Base-by-base conservation (phyloP, 1,140 invertebrate genomes). In the Ips nitidus region DNA sequence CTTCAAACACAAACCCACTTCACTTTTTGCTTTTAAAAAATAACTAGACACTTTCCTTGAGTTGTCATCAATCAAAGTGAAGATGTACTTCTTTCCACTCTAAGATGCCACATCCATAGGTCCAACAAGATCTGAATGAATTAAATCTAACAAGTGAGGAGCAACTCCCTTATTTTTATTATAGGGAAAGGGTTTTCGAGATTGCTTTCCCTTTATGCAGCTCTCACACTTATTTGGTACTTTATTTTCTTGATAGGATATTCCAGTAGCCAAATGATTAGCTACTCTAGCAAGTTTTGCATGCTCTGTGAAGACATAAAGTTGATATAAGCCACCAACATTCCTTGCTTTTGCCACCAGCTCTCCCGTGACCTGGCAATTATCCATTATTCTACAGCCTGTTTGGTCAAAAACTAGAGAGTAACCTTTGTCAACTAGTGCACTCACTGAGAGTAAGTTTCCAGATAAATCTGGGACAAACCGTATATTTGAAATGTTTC, bases 51-150 rank as follows among this genome's bases (percentile, higher is more conserved):
- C 61, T 63, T 78, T 80, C 42, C 76, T 74, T 2, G 78, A 76
- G 43, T 64, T 71, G 56, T 82, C 80, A 74, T 83, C 81, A 59
- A 80, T 78, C 5, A 83, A 47, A 62, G 80, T 77, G n/a, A 83
- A 52, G 60, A 81, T 74, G 61, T 81, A 83, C 5, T 67, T 72
- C 37, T 74, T 69, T 39, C 75, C 75, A 67, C 76, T 45, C 47
- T 45, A 62, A 5, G 70, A 74, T 38, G 66, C 58, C 66, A 62
- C 58, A 57, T 63, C 63, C 65, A 75, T 75, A 7, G 72, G 70
- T n/a, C 70, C 72, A 22, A 52, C 41, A 39, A 75, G 41, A 52
- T 75, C 70, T 7, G 70, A 60, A 43, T 75, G 70, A 3, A 74
- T 67, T 42, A 73, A 45, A 45, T 74, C 70, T 8, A 72, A 62